Conservation (phyloP, 2,888 invertebrate genomes). For the Phortica magna region DNA sequence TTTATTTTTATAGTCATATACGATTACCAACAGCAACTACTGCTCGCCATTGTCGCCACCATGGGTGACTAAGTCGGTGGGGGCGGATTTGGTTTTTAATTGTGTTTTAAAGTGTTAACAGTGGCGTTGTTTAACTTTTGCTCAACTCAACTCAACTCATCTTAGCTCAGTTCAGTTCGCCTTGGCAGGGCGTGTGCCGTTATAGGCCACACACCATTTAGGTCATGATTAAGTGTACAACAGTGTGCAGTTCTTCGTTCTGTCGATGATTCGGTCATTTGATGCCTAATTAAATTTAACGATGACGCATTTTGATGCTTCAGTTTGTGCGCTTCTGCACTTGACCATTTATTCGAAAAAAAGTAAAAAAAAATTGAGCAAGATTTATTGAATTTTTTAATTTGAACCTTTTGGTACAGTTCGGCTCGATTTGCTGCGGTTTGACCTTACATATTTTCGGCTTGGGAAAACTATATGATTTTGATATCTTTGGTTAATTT, state of each 20-base stretch:
- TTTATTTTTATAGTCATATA: slow-evolving; percentile 29
- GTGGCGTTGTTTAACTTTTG: not conserved
- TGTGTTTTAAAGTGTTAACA: slow-evolving; percentile 65
- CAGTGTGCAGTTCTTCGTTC: not conserved
- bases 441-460: not conserved
- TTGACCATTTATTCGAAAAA: slow-evolving; percentile 20
- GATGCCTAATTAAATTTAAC: slow-evolving; percentile 76
- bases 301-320: slow-evolving; percentile 56
- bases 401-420: not conserved
- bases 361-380: not conserved
- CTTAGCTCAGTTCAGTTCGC: not conserved
- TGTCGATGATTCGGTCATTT: slow-evolving; percentile 63
- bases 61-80: slow-evolving; percentile 1
- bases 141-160: not conserved
- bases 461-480: not conserved
- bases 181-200: slow-evolving; percentile 21
- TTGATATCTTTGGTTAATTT: not conserved
- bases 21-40: slow-evolving; percentile 10
- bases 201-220: slow-evolving; percentile 66
- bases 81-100: slow-evolving; percentile 62
- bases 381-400: slow-evolving; percentile 19
- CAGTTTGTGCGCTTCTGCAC: not conserved
- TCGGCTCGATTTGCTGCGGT: not conserved
- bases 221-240: slow-evolving; percentile 59
- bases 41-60: slow-evolving; percentile 7